These are phyloP conservation scores for Orthonyx spaldingii DNA, from an alignment of 2,113 vertebrate species.

Conservation along the genomic window DNA sequence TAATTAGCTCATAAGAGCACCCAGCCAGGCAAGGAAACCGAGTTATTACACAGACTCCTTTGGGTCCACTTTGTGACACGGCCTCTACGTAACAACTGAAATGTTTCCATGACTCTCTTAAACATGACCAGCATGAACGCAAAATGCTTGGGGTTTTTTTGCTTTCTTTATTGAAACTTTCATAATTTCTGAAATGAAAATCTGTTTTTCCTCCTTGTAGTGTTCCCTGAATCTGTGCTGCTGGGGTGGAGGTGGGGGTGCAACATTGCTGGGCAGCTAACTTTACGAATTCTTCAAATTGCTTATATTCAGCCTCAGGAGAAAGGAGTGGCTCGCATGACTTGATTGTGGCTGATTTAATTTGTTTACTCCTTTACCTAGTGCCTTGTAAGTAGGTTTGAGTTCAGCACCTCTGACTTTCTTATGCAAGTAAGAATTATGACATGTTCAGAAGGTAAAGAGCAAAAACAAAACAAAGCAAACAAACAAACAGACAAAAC, in stretches of 20 bases:
- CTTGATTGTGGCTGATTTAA: background rate
- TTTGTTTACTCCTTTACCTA: background rate
- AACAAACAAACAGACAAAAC: background rate
- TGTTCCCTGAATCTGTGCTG: background rate
- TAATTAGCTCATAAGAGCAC: constrained; percentile 9
- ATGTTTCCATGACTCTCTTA: constrained; percentile 1
- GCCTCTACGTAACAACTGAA: background rate
- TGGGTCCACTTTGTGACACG: background rate
- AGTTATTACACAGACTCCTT: constrained; percentile 12
- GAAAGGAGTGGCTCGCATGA: background rate
- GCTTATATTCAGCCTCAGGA: background rate
- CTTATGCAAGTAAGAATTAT: background rate
- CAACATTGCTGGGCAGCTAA: background rate
- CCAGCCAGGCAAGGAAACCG: background rate
- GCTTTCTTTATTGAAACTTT: background rate
- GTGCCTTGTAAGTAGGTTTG: background rate
- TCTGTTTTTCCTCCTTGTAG: background rate
- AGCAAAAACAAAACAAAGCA: background rate
- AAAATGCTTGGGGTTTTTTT: background rate
- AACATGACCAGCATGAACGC: background rate
- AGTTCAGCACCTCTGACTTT: background rate
- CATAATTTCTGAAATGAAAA: background rate
- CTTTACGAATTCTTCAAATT: background rate
- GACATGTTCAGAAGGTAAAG: background rate
- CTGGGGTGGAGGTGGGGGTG: background rate